phyloP scores from a whole-genome alignment of 2,113 vertebrate genomes.

The Hippocampus barbouri region DNA sequence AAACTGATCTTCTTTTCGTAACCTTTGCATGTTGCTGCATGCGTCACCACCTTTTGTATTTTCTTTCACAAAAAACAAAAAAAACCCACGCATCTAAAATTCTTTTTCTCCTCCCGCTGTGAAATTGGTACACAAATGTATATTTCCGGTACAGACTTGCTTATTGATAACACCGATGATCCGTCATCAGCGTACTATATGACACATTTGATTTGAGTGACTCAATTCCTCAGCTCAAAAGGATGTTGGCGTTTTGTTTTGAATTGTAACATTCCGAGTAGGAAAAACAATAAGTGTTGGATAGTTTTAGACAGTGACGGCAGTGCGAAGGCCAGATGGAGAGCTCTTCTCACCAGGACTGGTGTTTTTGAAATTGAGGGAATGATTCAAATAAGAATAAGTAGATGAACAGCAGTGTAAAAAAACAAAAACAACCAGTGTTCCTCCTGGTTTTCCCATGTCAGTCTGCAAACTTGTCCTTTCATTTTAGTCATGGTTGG shows the following conservation, averaged over 20 bases:
- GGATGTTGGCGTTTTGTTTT: constrained; percentile 47
- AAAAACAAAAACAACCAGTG: not conserved
- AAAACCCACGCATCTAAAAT: not conserved
- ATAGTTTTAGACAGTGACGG: constrained; percentile 34
- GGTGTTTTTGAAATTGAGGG: constrained; percentile 8
- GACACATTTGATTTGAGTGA: constrained; percentile 32
- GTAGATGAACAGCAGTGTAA: constrained; percentile 8
- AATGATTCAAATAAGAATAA: constrained; percentile 14
- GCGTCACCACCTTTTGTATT: not conserved
- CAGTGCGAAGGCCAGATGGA: constrained; percentile 50
- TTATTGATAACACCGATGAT: not conserved
- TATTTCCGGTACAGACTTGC: constrained; percentile 1
- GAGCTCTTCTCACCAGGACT: constrained; percentile 18
- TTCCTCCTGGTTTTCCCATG: not conserved
- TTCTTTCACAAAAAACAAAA: not conserved
- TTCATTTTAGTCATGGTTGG: no score
- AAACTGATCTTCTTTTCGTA: constrained; percentile 2
- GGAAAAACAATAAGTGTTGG: not conserved
- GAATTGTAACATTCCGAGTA: constrained; percentile 15
- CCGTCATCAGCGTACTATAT: not conserved
- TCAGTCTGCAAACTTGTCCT: no score
- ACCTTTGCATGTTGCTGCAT: not conserved
- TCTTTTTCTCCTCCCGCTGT: not conserved
- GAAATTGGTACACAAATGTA: not conserved
- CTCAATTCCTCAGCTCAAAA: constrained; percentile 22